Conservation (phyloP, 2,797 vertebrate species). For the Florisuga fusca region DNA sequence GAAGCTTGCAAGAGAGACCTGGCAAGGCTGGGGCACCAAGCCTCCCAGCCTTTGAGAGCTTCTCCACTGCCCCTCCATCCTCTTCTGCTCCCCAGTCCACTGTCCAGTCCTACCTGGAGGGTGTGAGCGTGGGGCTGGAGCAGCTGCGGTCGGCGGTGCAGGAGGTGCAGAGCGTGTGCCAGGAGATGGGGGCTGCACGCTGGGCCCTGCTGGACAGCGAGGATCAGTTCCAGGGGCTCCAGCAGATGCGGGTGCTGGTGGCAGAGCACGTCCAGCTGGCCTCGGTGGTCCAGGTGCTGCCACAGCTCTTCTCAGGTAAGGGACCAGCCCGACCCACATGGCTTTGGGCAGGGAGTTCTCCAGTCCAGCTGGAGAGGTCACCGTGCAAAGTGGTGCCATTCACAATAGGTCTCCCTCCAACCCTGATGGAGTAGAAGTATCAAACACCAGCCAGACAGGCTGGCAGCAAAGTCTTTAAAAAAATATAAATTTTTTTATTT, state of each 20-base stretch:
- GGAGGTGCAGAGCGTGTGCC: conserved; percentile 80
- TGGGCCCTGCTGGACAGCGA: conserved; percentile 77
- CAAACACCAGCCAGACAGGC: no score
- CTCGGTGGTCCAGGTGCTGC: conserved; percentile 89
- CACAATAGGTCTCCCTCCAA: no score
- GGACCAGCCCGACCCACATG: accelerated
- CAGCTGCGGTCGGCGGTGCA: conserved; percentile 85
- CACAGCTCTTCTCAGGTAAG: conserved; percentile 90
- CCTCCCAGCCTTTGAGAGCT: not conserved
- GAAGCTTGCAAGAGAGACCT: not conserved
- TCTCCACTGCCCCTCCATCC: not conserved
- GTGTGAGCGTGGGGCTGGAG: conserved; percentile 88
- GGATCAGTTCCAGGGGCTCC: conserved; percentile 76
- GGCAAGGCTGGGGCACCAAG: not conserved
- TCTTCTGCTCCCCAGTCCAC: conserved; percentile 83
- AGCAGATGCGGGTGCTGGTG: conserved; percentile 81
- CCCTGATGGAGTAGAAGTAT: no score
- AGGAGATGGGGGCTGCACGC: conserved; percentile 79
- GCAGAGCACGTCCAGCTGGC: conserved; percentile 86
- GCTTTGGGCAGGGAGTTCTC: not conserved
- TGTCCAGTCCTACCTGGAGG: conserved; percentile 94
- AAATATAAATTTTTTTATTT: no score
- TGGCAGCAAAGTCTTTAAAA: no score
- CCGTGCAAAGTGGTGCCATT: no score
- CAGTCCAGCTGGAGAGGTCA: no score